phyloP scores from a whole-genome alignment of 2,888 invertebrate genomes.

The Rhagonycha fulva region DNA sequence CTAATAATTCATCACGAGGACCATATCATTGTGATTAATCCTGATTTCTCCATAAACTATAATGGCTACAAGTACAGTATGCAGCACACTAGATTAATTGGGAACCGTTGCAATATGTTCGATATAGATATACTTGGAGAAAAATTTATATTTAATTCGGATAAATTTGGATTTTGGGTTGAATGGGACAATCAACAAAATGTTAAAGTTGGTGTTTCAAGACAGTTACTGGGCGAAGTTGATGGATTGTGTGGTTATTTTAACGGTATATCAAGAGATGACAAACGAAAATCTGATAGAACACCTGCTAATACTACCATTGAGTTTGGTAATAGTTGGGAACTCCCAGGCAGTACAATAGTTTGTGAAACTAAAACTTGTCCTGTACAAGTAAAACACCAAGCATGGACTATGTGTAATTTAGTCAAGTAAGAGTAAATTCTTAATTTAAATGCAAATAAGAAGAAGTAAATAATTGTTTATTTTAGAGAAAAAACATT shows the following conservation, averaged over 20 bases:
- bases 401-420: slow-evolving; percentile 71
- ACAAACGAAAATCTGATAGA: slow-evolving; percentile 74
- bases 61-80: slow-evolving; percentile 67
- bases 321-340: slow-evolving; percentile 81
- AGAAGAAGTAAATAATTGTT: background rate
- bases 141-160: slow-evolving; percentile 69
- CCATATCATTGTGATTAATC: slow-evolving; percentile 63
- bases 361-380: slow-evolving; percentile 67
- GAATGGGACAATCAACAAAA: slow-evolving; percentile 68
- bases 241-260: slow-evolving; percentile 83
- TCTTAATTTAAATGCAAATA: slow-evolving; percentile 21
- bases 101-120: slow-evolving; percentile 63
- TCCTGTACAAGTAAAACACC: slow-evolving; percentile 63
- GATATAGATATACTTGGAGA: slow-evolving; percentile 71
- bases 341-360: slow-evolving; percentile 56
- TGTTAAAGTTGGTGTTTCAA: slow-evolving; percentile 70
- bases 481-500: slow-evolving; percentile 63
- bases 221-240: slow-evolving; percentile 64
- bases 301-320: slow-evolving; percentile 62
- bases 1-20: slow-evolving; percentile 67
- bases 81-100: slow-evolving; percentile 65
- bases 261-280: slow-evolving; percentile 68
- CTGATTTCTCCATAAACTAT: slow-evolving; percentile 68
- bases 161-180: slow-evolving; percentile 74
- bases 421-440: slow-evolving; percentile 63